A percentile compares a stretch with the other conserved stretches of the same genome.
phyloP scores from a whole-genome alignment of 2,113 vertebrate genomes.

The Mesocricetus auratus region DNA sequence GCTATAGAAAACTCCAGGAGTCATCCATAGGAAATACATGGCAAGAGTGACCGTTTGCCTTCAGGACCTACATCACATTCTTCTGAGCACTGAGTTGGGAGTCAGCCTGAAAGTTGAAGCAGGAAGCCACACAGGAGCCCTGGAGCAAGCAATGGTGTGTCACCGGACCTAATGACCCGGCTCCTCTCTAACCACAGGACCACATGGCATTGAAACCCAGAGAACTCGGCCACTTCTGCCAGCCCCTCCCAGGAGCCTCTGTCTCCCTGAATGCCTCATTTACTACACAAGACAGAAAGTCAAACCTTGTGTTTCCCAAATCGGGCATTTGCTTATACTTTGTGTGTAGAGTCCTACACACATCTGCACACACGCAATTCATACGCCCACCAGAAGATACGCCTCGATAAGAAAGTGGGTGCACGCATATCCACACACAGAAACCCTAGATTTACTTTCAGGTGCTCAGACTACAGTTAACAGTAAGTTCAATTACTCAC shows the following conservation, averaged over 20 bases:
- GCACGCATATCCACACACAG: neutral
- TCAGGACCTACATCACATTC: rapidly evolving
- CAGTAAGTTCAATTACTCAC: neutral
- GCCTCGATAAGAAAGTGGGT: neutral
- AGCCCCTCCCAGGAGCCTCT: neutral
- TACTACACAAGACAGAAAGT: neutral
- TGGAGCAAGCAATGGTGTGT: neutral
- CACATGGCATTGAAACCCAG: neutral
- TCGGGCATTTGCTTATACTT: slow-evolving; percentile 16
- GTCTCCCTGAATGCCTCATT: neutral
- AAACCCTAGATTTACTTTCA: neutral
- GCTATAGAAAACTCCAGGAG: neutral
- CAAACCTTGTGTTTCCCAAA: neutral
- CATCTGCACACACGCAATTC: neutral
- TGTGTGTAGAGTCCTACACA: slow-evolving; percentile 35
- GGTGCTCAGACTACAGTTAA: neutral
- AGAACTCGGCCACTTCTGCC: neutral
- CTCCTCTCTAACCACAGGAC: neutral
- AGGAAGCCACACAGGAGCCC: too few species aligned
- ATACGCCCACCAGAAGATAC: neutral
- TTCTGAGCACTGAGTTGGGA: neutral
- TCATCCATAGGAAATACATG: rapidly evolving
- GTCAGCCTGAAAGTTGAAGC: neutral
- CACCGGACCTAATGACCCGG: neutral
- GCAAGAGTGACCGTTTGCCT: neutral